Base-by-base conservation (phyloP, 1,140 invertebrate genomes). In the Diorhabda carinulata region DNA sequence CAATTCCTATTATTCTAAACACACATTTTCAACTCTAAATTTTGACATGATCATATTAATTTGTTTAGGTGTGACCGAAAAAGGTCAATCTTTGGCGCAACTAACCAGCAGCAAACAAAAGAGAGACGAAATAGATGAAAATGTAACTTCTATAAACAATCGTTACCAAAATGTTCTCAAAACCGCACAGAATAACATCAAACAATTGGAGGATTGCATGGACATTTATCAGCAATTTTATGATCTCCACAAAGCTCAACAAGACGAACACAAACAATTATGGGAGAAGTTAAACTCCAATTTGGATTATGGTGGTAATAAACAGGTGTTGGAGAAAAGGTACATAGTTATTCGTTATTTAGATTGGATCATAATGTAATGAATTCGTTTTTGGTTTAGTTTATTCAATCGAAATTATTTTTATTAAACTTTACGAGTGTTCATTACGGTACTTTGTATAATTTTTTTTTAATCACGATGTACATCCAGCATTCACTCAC, bases 221-320 rank as follows among this genome's bases (percentile, higher is more conserved):
- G 92, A 94, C 47, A 86, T 92, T 5, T 91, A 93, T 73, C 91
- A 93, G 78, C 90, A 92, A 72, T 95, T 94, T 77, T 87, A 89
- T 72, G 93, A 96, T 76, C 84, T 93, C n/a, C 89, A 91, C 72
- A 94, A 94, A 82, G 85, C 88, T 0, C 89, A 92, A 69, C 90
- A 92, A 81, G 93, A 95, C 77, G 93, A 92, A 81, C 92, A 94
- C 75, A 95, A 95, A 77, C 90, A 92, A 72, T 86, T 93, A 8
- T 94, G 92, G 92, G 92, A 95, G 77, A 88, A 89, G 73, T 81
- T 96, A 1, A 86, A 90, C 59, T 85, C 87, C 71, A 87, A 91
- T 69, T 91, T 87, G 66, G 93, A 95, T 80, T 93, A 89, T 75
- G 89, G 88, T 43, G 94, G 93, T 41, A 95, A 91, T 70, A 94